Percentiles rank a stretch among this genome's conserved stretches.
These are phyloP conservation scores for Ceyx cyanopectus DNA, from an alignment of 2,113 vertebrate species.

Conservation along the genomic window DNA sequence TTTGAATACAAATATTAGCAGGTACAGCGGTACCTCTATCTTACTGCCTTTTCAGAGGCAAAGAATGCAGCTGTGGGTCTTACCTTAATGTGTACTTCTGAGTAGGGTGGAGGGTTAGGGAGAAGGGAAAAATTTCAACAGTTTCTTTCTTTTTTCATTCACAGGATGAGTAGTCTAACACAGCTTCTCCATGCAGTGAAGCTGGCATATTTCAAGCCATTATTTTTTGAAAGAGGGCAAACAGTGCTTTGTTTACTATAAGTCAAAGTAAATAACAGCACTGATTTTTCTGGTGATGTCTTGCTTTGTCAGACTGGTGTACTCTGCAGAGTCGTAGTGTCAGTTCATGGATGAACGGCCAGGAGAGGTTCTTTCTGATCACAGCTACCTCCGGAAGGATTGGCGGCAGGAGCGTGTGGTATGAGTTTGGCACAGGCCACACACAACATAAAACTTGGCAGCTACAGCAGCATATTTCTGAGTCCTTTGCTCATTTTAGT, in stretches of 20 bases:
- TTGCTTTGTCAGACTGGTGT: background rate
- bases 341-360: background rate
- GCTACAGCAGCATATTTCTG: background rate
- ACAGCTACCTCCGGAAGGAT: background rate
- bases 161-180: background rate
- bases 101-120: background rate
- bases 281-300: background rate
- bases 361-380: accelerated
- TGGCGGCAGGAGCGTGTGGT: accelerated
- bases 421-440: background rate
- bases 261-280: background rate
- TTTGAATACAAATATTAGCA: constrained; percentile 53
- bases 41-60: background rate
- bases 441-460: background rate
- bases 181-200: background rate
- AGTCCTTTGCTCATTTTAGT: background rate
- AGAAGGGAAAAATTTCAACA: background rate
- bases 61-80: constrained; percentile 26
- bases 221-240: background rate
- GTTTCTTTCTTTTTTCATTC: background rate
- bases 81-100: background rate
- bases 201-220: background rate
- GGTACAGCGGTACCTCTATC: background rate
- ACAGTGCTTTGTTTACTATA: background rate
- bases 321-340: background rate